Percentiles rank a stretch among this genome's conserved stretches.
These are phyloP conservation scores for Drosophila rhopaloa DNA, from an alignment of 1,140 invertebrate genomes.

Conservation along the genomic window DNA sequence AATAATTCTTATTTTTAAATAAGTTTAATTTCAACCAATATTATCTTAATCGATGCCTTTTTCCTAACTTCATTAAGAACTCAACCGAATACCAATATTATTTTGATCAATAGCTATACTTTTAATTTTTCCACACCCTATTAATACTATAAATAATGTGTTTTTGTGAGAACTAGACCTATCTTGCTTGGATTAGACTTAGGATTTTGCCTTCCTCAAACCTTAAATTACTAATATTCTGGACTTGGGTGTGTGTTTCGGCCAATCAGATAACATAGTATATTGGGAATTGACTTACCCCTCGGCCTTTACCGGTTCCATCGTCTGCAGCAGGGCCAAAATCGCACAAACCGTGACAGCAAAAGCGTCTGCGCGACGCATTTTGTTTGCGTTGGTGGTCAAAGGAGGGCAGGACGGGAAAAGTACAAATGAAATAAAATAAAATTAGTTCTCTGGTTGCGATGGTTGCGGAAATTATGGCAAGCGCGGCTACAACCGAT, in stretches of 20 bases:
- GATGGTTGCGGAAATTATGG: constrained; percentile 21
- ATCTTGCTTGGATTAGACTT: no score
- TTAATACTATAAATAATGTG: no score
- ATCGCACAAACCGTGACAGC: constrained; percentile 39
- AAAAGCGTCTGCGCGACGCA: constrained; percentile 71
- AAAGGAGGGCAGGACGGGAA: constrained; percentile 12
- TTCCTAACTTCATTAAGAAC: not conserved
- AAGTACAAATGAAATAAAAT: constrained; percentile 46
- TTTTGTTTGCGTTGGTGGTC: constrained; percentile 45
- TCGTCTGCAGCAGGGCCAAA: constrained; percentile 59
- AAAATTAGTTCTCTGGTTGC: constrained; percentile 19
- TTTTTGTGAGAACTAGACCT: no score
- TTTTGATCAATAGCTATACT: not conserved
- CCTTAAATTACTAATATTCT: not conserved
- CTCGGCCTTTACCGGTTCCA: constrained; percentile 65
- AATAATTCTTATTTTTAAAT: no score
- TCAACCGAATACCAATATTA: not conserved
- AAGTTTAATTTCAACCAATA: no score
- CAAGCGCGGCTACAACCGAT: constrained; percentile 62
- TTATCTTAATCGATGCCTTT: not conserved
- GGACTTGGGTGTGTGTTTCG: not conserved
- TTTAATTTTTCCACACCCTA: not conserved
- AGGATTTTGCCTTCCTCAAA: not conserved
- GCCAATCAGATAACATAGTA: constrained; percentile 10
- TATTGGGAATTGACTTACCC: constrained; percentile 57